Evolutionary conservation across 2,888 invertebrate species (phyloP), one percentile per base, ranked within the genome.

Genomic region (Melinopterus prodromus): DNA sequence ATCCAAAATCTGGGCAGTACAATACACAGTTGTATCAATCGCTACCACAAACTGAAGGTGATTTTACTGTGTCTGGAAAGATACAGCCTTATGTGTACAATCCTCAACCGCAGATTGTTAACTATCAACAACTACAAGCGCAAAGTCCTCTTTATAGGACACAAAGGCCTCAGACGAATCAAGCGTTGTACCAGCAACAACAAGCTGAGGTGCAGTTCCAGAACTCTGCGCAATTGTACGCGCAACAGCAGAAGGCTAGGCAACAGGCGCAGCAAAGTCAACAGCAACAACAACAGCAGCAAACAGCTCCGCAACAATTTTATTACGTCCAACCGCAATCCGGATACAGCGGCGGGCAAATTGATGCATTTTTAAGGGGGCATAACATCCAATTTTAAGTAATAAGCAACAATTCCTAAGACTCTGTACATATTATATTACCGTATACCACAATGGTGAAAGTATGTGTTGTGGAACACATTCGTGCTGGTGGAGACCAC

Each of bases 351-450:
- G 90, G 92, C 70, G 94, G 95, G 6, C 95, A 95, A 87, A 95
- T 96, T 85, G 95, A 95, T 87, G 94, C 95, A 79, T 96, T 95
- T 90, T 92, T 96, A 82, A 92, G 95, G 88, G 94, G 94, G 79
- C 93, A 93, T 87, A 93, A 92, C 87, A 92, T 93, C 86, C 92
- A 92, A 87, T 92, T 91, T 88, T 93, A 92, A 90, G 79, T 53
- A 53, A 53, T 53, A 53, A 26, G 7, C 53, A 53, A 53, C 9
- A 53, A 53, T 53, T 53, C 53, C 53, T 53, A 53, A 53, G 53
- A 53, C 53, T 53, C 12, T 53, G 53, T 53, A 53, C 53, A 53
- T 53, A 53, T 53, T 53, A 53, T 53, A 53, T 53, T 53, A 53
- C 53, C 53, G 53, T 53, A 53, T 53, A 9, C 12, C 53, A 53